Percentiles rank a stretch among this genome's conserved stretches.
These are phyloP conservation scores for Scortum barcoo DNA, from an alignment of 2,113 vertebrate genomes.

Conservation along the genomic window DNA sequence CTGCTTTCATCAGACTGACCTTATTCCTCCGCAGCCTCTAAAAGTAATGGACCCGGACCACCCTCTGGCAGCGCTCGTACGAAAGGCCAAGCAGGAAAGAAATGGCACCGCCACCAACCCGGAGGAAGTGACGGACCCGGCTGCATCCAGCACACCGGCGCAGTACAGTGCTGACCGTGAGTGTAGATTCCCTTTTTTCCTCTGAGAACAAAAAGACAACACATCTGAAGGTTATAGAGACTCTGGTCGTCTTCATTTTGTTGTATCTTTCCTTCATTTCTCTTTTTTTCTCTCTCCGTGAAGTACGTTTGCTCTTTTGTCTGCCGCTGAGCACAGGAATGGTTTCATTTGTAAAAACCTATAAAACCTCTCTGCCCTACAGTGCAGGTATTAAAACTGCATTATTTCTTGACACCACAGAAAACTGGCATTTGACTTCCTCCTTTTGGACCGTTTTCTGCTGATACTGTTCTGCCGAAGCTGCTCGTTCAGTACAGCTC, in stretches of 20 bases:
- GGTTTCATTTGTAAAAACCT: neutral
- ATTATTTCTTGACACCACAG: neutral
- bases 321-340: neutral
- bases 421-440: neutral
- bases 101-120: slow-evolving; percentile 82
- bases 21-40: slow-evolving; percentile 87
- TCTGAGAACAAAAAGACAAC: neutral
- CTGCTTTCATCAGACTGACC: neutral
- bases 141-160: slow-evolving; percentile 75
- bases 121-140: slow-evolving; percentile 76
- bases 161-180: slow-evolving; percentile 93
- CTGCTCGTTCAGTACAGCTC: neutral
- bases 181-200: slow-evolving; percentile 66
- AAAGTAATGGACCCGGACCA: slow-evolving; percentile 98
- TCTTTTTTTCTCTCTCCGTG: neutral
- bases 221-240: neutral
- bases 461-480: neutral
- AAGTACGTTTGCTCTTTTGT: neutral
- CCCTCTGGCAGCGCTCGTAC: slow-evolving; percentile 92
- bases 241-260: slow-evolving; percentile 1
- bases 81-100: slow-evolving; percentile 91
- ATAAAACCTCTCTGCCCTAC: neutral
- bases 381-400: neutral
- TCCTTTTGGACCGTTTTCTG: neutral
- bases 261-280: neutral